These are phyloP conservation scores for Eulithis testata DNA, from an alignment of 2,888 invertebrate genomes.

Conservation along the genomic window DNA sequence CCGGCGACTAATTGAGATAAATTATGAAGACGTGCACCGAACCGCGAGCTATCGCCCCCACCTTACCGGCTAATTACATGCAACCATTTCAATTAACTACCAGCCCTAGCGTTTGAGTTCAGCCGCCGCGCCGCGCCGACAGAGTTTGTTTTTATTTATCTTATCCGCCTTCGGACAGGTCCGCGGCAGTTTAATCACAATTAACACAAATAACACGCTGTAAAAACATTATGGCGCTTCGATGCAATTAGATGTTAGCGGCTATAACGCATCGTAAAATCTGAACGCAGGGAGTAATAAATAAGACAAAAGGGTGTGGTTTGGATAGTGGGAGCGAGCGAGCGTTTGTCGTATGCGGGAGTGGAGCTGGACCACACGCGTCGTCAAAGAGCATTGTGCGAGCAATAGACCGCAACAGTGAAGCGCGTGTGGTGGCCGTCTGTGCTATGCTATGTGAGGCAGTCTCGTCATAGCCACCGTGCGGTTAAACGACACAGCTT, in stretches of 20 bases:
- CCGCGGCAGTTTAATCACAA: constrained; percentile 58
- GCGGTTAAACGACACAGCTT: constrained; percentile 54
- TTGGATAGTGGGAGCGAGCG: constrained; percentile 36
- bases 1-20: constrained; percentile 79
- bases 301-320: constrained; percentile 48
- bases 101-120: constrained; percentile 54
- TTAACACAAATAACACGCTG: constrained; percentile 57
- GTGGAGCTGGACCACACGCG: constrained; percentile 55
- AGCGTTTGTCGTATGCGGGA: constrained; percentile 44
- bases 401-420: constrained; percentile 59
- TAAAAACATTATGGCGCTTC: constrained; percentile 51
- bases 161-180: constrained; percentile 53
- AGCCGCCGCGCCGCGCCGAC: constrained; percentile 40
- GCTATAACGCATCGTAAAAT: constrained; percentile 61
- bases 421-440: constrained; percentile 52
- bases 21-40: constrained; percentile 79
- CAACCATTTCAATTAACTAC: constrained; percentile 75
- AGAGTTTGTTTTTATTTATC: constrained; percentile 56
- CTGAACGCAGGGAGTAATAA: constrained; percentile 57
- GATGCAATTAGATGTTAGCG: constrained; percentile 63
- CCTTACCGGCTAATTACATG: constrained; percentile 77
- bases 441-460: constrained; percentile 42
- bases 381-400: constrained; percentile 47
- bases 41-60: constrained; percentile 70
- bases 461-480: constrained; percentile 47